phyloP scores from a whole-genome alignment of 1,140 invertebrate genomes.

The Tetramorium parvispinum region DNA sequence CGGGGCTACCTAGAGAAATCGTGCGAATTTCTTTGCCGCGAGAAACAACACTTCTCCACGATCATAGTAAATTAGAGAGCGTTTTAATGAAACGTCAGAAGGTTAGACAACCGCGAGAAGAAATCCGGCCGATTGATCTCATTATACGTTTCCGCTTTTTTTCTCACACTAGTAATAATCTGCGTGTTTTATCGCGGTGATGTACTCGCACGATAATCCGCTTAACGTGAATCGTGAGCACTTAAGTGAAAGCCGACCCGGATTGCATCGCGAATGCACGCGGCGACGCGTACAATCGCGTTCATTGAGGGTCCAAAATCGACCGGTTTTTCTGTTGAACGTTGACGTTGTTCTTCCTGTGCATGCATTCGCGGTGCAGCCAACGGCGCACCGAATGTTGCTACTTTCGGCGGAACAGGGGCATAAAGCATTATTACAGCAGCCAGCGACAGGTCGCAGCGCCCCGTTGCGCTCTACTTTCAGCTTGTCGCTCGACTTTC shows the following conservation, averaged over 20 bases:
- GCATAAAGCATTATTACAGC: slow-evolving; percentile 15
- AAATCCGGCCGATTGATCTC: slow-evolving; percentile 24
- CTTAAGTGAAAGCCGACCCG: slow-evolving; percentile 71
- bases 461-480: slow-evolving; percentile 16
- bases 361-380: not conserved
- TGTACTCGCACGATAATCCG: slow-evolving; percentile 17
- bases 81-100: slow-evolving; percentile 31
- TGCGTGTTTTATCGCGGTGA: not conserved
- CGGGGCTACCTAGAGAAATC: slow-evolving; percentile 31
- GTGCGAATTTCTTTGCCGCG: not conserved
- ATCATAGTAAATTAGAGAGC: slow-evolving; percentile 13
- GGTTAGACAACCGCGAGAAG: slow-evolving; percentile 45
- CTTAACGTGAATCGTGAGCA: slow-evolving; percentile 56
- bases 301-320: not conserved
- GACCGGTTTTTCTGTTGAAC: slow-evolving; percentile 24
- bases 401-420: slow-evolving; percentile 14
- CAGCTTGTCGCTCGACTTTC: slow-evolving; percentile 23
- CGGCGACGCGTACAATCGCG: not conserved
- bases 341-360: not conserved
- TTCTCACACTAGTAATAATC: slow-evolving; percentile 34
- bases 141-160: not conserved
- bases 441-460: not conserved
- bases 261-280: slow-evolving; percentile 29
- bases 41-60: not conserved
- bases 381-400: not conserved